A percentile compares a stretch with the other conserved stretches of the same genome.
Conservation (phyloP, 1,140 invertebrate genomes). For the Drosophila sproati region DNA sequence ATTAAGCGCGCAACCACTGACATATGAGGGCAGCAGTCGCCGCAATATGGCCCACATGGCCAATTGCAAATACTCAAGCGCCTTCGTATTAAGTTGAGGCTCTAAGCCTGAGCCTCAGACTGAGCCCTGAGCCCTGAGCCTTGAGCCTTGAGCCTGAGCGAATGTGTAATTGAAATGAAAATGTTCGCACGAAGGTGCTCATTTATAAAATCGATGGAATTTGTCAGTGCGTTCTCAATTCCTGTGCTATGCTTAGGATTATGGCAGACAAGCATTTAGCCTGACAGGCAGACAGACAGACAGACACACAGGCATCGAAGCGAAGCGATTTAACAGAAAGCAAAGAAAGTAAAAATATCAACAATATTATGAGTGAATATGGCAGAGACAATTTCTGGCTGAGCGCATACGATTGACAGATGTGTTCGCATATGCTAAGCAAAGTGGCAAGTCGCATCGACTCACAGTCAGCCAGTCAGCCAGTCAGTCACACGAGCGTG, state of each 20-base stretch:
- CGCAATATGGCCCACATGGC: constrained; percentile 1
- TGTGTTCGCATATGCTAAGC: background rate
- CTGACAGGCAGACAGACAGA: background rate
- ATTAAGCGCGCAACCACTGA: constrained; percentile 33
- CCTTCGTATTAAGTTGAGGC: constrained; percentile 5
- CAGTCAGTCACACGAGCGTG: too few relatives aligned
- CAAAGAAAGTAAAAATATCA: constrained; percentile 10
- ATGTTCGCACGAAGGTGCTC: constrained; percentile 7
- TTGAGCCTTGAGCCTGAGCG: background rate
- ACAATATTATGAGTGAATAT: background rate
- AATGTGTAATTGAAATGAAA: constrained; percentile 33
- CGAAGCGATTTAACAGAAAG: background rate
- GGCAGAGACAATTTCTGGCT: constrained; percentile 25
- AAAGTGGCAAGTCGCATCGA: too few relatives aligned
- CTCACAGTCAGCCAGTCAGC: too few relatives aligned
- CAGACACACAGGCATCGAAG: background rate
- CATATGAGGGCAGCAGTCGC: constrained; percentile 20
- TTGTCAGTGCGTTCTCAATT: background rate
- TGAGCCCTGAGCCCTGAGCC: background rate
- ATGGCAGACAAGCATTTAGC: background rate
- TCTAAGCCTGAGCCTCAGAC: background rate
- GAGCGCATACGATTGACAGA: constrained; percentile 21
- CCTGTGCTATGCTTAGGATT: background rate
- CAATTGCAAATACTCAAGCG: constrained; percentile 28
- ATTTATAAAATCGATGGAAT: constrained; percentile 30